Base-by-base conservation (phyloP, 92 coral and sea anemone genomes). In the Porites divaricata region DNA sequence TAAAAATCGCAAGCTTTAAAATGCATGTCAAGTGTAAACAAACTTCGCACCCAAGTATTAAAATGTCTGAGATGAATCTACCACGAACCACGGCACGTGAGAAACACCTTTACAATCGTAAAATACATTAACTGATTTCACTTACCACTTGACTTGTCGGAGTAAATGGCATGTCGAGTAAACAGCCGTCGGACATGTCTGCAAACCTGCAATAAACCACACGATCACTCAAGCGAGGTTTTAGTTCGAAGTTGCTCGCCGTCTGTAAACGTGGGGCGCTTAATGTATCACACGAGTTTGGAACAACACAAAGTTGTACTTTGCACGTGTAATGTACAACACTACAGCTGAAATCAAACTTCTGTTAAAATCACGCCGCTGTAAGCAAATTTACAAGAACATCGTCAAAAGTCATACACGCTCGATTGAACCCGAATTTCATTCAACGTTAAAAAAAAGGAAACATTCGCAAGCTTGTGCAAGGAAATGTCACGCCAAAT, bases 121-220 rank as follows among this genome's bases (percentile, higher is more conserved):
- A 68, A 16, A 20, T 41, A 59, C 59, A 54, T 54, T 20, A 3
- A 12, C 1, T 72, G 35, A 16, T 22, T 21, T 61, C 54, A 9
- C 62, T 58, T 82, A 82, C 86, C 86, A 62, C 3, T 8, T 23
- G 50, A 8, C 72, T 24, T 10, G 24, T 21, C 1, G 86, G 86
- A 61, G 49, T 62, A 62, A 82, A 82, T 8, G 86, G 79, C 13
- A 15, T 49, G 25, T 25, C 79, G 6, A 64, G 72, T 50, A 73
- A 61, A 45, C 50, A 41, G 25, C 28, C 72, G 62, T 24, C 50
- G 50, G 86, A 82, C 86, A 82, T 81, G 69, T 51, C 64, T 63
- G 62, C 24, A 49, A 72, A 62, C 45, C 86, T 82, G 86, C 82
- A 50, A 72, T 48, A 17, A 72, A 81, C 22, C 13, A 82, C 21